Conservation (phyloP, 2,888 invertebrate species). For the Liopterus haemorrhoidalis region DNA sequence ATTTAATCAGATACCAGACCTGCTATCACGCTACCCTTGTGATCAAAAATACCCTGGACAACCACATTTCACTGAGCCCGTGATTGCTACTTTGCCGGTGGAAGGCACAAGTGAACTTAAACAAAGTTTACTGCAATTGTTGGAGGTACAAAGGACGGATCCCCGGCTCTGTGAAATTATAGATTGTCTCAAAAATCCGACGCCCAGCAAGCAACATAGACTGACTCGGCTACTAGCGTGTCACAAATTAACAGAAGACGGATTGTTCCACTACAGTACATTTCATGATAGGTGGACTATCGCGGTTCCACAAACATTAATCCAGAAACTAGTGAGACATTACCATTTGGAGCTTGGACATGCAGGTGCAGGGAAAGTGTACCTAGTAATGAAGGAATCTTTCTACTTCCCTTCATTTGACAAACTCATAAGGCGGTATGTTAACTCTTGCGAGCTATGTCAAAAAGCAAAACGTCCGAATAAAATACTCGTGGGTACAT, state of each 20-base stretch:
- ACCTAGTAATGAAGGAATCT: conserved; percentile 5
- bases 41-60: background rate
- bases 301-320: background rate
- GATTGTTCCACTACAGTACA: background rate
- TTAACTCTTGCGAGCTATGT: conserved; percentile 8
- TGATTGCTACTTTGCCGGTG: background rate
- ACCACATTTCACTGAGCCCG: background rate
- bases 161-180: background rate
- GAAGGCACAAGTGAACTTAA: conserved; percentile 3
- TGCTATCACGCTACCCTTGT: conserved; percentile 11
- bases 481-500: background rate
- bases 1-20: conserved; percentile 23
- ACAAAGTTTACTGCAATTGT: background rate
- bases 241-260: background rate
- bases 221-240: background rate
- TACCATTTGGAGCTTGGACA: conserved; percentile 14
- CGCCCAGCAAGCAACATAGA: too few species aligned
- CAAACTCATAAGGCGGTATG: background rate
- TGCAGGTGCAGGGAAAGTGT: conserved; percentile 15
- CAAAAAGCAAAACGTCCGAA: conserved; percentile 8
- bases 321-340: background rate
- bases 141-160: background rate
- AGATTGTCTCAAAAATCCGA: background rate
- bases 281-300: conserved; percentile 1
- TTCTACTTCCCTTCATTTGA: conserved; percentile 12